Evolutionary conservation across 2,113 vertebrate genomes (phyloP), one percentile per base, ranked within the genome.

Genomic region (Thalassarche chlororhynchos): DNA sequence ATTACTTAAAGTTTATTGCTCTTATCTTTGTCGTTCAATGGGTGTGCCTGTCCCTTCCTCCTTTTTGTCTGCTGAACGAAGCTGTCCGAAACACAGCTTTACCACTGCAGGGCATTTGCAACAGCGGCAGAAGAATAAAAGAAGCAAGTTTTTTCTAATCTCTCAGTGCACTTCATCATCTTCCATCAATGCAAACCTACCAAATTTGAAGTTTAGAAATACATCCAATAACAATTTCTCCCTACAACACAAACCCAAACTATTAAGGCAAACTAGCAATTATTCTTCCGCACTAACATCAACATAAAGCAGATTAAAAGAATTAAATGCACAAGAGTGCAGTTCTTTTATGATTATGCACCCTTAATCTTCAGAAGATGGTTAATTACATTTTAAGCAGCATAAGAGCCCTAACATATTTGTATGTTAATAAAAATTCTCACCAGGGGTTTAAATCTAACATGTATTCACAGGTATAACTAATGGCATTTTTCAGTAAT

Each of bases 331-430:
- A 94, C 90, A 88, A 79, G 87, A 95, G 91, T 89, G 71, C 79
- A 90, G 87, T 96, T 96, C 96, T 96, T 95, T 93, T 93, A 93
- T 93, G 92, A 97, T 93, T 96, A 91, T 90, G 92, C 61, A 82
- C 91, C 88, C 93, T 96, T 96, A 97, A 97, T 98, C 97, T 97
- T 93, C 92, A 95, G 95, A 95, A 97, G 92, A 96, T 96, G 92
- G 90, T 96, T 98, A 97, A 97, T 98, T 98, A 97, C 94, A 97
- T 89, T 97, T 97, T 96, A 97, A 98, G 95, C 95, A 87, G 90
- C 65, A 40, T 90, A 97, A 97, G 94, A 96, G 60, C 54, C 87
- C 94, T 88, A 93, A 93, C 93, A 91, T 97, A 97, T 97, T 96
- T 94, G 94, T 97, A 96, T 96, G 89, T 94, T 98, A 98, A 97